Base-by-base conservation (phyloP, 2,888 invertebrate genomes). In the Erebia ligea region DNA sequence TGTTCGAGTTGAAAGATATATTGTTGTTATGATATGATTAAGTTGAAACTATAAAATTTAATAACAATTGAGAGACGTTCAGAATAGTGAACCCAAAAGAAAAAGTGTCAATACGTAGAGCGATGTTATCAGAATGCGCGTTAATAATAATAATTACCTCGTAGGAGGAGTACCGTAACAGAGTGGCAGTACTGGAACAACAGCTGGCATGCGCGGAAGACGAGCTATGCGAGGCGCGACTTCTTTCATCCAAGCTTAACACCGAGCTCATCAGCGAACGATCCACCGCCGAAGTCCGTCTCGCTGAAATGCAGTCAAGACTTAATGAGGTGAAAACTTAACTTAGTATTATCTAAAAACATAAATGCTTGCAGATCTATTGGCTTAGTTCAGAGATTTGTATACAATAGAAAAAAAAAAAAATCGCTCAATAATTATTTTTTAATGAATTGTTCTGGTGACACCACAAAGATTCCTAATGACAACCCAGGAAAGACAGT, bases 191-290 rank as follows among this genome's bases (percentile, higher is more conserved):
- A 15, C 86, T 98, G 74, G 97, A 98, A 82, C 97, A 97, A 82
- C 97, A 98, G 88, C 95, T 98, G 74, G 96, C 96, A 71, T 96
- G 96, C 75, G 94, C 98, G 81, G 98, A 98, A 84, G 98, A 98
- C 86, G 98, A 98, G 84, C 91, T 98, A 48, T 97, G 97, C 56
- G 98, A 98, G 84, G 94, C 98, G 0, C 94, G 97, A 67, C 88
- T 98, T 67, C 96, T 98, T 81, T 94, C 96, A 19, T 97, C 97
- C 52, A 96, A 97, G 83, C 93, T 97, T 1, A 98, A 97, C 89
- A 98, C 98, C 0, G 98, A 98, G 86, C 94, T 98, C n/a, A 96
- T 98, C 52, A 98, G 98, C 52, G 98, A 98, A 86, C 95, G 96
- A 73, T 98, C 98, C 25, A 95, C 96, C 3, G 97, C 96, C 82